Evolutionary conservation across 2,888 invertebrate genomes (phyloP), one percentile per base, ranked within the genome.

Genomic region (Meloe dianella): DNA sequence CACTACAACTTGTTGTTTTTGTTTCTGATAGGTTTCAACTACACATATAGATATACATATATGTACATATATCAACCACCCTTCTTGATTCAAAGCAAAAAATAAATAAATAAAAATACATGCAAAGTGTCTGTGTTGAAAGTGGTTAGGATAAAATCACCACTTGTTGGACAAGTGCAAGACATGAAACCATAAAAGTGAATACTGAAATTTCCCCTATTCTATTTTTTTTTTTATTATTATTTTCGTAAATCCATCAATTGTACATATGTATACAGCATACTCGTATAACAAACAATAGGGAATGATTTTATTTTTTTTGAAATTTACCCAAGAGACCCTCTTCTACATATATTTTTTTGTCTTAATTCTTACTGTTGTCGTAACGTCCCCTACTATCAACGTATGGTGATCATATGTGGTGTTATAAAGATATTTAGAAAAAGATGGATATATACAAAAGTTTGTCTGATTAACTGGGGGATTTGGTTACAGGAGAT

Each of bases 1-100:
- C 47, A 54, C 10, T 54, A 24, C 9, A 17, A 24, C 22, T 54
- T 54, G 73, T 73, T 75, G 74, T 76, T 78, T 78, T 78, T 74
- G 76, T 76, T 76, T 76, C 74, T 77, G 73, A 74, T 75, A 77
- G 77, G 77, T 76, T 78, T 78, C 78, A 73, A 72, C 73, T 73
- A 74, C n/a, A n/a, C n/a, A n/a, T n/a, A n/a, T n/a, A n/a, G n/a
- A n/a, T n/a, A n/a, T n/a, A n/a, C n/a, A n/a, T n/a, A n/a, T n/a
- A n/a, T n/a, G n/a, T n/a, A n/a, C n/a, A n/a, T n/a, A n/a, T n/a
- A n/a, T n/a, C n/a, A n/a, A n/a, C 68, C 75, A 73, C 73, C 71
- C 69, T n/a, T n/a, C n/a, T 66, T 69, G 67, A 66, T 65, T 65
- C 24, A 5, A 54, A 14, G 24, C 14, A 41, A 41, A n/a, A n/a